Percentiles rank a stretch among this genome's conserved stretches.
These are phyloP conservation scores for Upupa epops DNA, from an alignment of 2,113 vertebrate genomes.

Conservation along the genomic window DNA sequence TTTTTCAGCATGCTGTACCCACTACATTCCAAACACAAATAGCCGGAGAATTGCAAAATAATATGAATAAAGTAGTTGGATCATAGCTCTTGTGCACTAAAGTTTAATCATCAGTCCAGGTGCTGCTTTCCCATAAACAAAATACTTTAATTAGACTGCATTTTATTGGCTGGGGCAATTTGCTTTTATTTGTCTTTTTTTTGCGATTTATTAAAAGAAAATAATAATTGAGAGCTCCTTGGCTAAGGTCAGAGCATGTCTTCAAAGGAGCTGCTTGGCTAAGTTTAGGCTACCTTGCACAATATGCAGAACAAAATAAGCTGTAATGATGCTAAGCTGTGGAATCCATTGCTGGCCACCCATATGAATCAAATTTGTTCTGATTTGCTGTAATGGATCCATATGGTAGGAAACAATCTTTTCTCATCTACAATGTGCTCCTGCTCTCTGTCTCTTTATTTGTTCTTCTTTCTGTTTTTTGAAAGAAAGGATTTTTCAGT, in stretches of 20 bases:
- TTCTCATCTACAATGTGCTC: background rate
- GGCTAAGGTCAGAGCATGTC: background rate
- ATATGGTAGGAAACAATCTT: background rate
- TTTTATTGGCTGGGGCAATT: background rate
- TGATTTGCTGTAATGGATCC: background rate
- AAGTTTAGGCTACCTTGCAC: background rate
- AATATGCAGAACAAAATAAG: background rate
- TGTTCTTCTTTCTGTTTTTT: background rate
- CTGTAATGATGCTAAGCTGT: background rate
- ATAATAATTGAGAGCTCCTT: background rate
- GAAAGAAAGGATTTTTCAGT: background rate
- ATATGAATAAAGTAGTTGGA: background rate
- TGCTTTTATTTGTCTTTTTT: background rate
- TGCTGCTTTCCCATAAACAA: constrained; percentile 20
- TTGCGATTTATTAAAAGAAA: background rate
- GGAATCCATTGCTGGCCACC: background rate
- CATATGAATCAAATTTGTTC: background rate
- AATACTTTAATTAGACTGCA: constrained; percentile 13
- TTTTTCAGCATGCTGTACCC: background rate
- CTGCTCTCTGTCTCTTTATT: background rate
- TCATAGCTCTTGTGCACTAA: background rate
- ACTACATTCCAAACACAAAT: background rate
- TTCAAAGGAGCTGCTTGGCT: background rate
- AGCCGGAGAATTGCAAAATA: background rate
- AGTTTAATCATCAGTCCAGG: background rate